phyloP scores from a whole-genome alignment of 2,113 vertebrate genomes.

The Galeopterus variegatus region DNA sequence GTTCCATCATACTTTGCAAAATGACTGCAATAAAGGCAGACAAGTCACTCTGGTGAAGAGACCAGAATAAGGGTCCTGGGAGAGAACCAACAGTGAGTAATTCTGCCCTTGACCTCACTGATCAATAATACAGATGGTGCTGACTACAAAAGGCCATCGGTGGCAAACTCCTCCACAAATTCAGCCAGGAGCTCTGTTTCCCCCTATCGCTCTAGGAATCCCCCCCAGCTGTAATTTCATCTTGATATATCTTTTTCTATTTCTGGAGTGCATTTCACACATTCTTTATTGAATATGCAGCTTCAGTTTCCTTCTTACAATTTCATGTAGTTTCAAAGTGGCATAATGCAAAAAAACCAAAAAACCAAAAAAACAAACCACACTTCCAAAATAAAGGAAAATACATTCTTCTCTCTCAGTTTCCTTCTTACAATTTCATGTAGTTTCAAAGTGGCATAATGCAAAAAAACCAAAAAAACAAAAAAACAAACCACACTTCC shows the following conservation, averaged over 20 bases:
- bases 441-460: constrained; percentile 62
- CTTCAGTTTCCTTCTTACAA: constrained; percentile 73
- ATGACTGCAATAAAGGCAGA: not conserved
- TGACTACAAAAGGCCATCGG: not conserved
- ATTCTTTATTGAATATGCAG: not conserved
- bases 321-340: constrained; percentile 72
- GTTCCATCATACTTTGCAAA: constrained; percentile 46
- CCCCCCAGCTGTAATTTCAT: constrained; percentile 38
- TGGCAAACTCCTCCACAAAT: not conserved
- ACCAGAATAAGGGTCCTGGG: not conserved
- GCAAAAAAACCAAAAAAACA: not conserved
- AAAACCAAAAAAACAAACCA: not conserved
- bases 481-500: not conserved
- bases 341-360: not conserved
- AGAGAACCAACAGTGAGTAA: constrained; percentile 39
- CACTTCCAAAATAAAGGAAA: constrained; percentile 57
- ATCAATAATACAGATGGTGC: constrained; percentile 42
- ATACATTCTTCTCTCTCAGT: constrained; percentile 48
- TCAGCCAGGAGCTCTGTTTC: not conserved
- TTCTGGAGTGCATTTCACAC: constrained; percentile 71
- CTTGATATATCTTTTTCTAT: constrained; percentile 66
- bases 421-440: constrained; percentile 74
- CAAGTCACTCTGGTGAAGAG: not conserved
- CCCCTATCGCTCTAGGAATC: constrained; percentile 33
- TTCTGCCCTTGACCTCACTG: constrained; percentile 60